Evolutionary conservation across 2,888 invertebrate species (phyloP).

Genomic region (Epirrhoe alternata): DNA sequence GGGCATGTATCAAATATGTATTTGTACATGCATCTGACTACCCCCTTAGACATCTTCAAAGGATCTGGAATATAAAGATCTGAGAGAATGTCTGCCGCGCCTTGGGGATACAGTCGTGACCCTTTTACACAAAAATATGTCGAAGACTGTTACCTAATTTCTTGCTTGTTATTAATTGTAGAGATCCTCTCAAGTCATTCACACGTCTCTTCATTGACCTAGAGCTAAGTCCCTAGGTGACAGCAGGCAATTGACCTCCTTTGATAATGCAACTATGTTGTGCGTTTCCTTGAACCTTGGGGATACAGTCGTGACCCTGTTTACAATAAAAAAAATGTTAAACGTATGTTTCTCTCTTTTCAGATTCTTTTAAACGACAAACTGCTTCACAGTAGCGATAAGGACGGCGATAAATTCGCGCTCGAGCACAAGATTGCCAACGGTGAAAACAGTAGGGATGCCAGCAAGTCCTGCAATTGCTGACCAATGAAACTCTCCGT

Average conservation of each 20-base stretch:
- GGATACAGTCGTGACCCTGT: too few relatives aligned
- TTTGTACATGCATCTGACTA: too few relatives aligned
- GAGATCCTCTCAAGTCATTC: not conserved
- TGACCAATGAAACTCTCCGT: conserved; percentile 74
- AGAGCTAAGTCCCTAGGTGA: conserved; percentile 9
- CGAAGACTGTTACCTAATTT: too few relatives aligned
- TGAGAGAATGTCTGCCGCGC: too few relatives aligned
- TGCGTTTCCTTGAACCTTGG: conserved; percentile 20
- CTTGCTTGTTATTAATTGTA: too few relatives aligned
- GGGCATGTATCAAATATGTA: too few relatives aligned
- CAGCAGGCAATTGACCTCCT: conserved; percentile 26
- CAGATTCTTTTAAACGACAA: conserved; percentile 93
- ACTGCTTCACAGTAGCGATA: conserved; percentile 88
- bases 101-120: too few relatives aligned
- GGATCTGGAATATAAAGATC: too few relatives aligned
- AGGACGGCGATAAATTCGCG: conserved; percentile 89
- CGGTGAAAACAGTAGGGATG: conserved; percentile 74
- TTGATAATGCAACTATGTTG: conserved; percentile 26
- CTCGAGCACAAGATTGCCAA: conserved; percentile 85
- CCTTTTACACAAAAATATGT: too few relatives aligned
- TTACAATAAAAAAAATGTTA: too few relatives aligned
- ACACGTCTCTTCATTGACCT: conserved; percentile 6
- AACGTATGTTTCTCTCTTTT: conserved; percentile 38
- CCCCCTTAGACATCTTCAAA: too few relatives aligned
- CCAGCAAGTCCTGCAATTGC: conserved; percentile 85